Conservation (phyloP, 2,888 invertebrate species). For the Drosophila meridiana region DNA sequence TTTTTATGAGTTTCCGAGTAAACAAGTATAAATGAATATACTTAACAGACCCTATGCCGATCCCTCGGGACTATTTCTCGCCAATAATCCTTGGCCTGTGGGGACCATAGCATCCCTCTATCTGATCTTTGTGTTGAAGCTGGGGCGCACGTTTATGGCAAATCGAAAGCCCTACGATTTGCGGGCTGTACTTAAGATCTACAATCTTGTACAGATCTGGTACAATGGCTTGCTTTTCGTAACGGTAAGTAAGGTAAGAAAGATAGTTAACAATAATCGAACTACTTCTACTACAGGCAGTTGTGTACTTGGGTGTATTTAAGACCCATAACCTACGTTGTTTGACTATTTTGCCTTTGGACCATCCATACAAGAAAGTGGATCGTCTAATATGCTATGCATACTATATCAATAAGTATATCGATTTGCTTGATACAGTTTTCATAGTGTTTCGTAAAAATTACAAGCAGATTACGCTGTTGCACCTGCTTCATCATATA, state of each 20-base stretch:
- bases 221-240: slow-evolving; percentile 39
- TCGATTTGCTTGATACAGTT: slow-evolving; percentile 59
- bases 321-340: slow-evolving; percentile 23
- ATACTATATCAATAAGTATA: slow-evolving; percentile 60
- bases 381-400: slow-evolving; percentile 56
- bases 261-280: too few relatives aligned
- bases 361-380: slow-evolving; percentile 42
- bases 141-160: slow-evolving; percentile 47
- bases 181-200: slow-evolving; percentile 28
- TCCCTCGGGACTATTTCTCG: slow-evolving; percentile 39
- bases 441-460: slow-evolving; percentile 65
- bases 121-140: slow-evolving; percentile 49
- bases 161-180: slow-evolving; percentile 44
- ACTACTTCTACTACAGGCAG: slow-evolving; percentile 13
- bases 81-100: slow-evolving; percentile 40
- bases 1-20: background rate
- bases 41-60: slow-evolving; percentile 34
- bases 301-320: slow-evolving; percentile 10
- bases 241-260: slow-evolving; percentile 40
- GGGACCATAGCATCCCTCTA: slow-evolving; percentile 30
- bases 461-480: slow-evolving; percentile 50
- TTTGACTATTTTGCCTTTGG: slow-evolving; percentile 15
- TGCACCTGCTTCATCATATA: slow-evolving; percentile 61
- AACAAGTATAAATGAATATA: slow-evolving; percentile 6
- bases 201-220: slow-evolving; percentile 48